Evolutionary conservation across 2,797 vertebrate genomes (phyloP), one percentile per base, ranked within the genome.

Genomic region (Stomatorhinus walkeri): DNA sequence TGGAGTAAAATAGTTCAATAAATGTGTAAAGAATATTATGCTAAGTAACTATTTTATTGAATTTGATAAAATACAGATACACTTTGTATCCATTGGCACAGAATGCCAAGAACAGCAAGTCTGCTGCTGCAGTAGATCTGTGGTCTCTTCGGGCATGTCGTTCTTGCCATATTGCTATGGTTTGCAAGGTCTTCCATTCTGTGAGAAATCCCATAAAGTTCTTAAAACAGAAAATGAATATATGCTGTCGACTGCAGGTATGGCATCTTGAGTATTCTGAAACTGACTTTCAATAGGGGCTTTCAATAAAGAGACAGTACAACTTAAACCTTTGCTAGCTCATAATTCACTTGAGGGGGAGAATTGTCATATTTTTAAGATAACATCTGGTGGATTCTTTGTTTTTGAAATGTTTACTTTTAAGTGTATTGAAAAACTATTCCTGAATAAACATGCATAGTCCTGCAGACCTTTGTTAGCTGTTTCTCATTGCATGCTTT

Each of bases 131-230:
- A 61, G 22, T 87, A 46, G 43, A 51, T 12, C n/a, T 48, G 81
- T 56, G 85, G 51, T 86, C 49, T 86, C 51, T 36, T 32, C 14
- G 10, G 85, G 14, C 49, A 36, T 3, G 1, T 54, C 28, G 2
- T 87, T 87, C 40, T 46, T 61, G 24, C 54, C 59, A 87, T 87
- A 46, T 64, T 87, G 87, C 59, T 68, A 87, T 48, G 87, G 16
- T 28, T 56, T 86, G 49, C 51, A 86, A 86, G 85, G 28, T n/a
- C 85, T 56, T 56, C 36, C n/a, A 24, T 24, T 85, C 51, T 86
- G 49, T 40, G 49, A 86, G 48, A 51, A 51, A 28, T 14, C n/a
- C 22, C 22, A 12, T 51, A 24, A 49, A 10, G 7, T 83, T 83
- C 40, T n/a, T 83, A 43, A 81, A 83, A 83, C 43, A 43, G 79